Evolutionary conservation across 2,113 vertebrate genomes (phyloP).

Genomic region (Spermophilus dauricus): DNA sequence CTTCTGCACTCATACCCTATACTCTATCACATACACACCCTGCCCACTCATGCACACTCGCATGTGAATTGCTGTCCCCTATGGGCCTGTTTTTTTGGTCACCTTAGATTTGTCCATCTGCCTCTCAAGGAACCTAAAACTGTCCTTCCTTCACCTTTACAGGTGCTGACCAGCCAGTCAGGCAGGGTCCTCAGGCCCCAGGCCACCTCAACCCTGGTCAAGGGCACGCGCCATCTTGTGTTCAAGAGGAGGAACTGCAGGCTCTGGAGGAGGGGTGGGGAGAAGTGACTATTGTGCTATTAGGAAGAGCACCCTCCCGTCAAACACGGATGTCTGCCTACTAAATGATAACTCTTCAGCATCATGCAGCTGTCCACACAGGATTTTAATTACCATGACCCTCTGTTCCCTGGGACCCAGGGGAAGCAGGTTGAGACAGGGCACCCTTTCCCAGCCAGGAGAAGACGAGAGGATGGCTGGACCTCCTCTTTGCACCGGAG

Average conservation of each 20-base stretch:
- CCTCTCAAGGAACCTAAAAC: neutral
- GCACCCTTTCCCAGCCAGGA: neutral
- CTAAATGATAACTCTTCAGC: rapidly evolving
- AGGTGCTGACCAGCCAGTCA: rapidly evolving
- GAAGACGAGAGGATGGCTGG: neutral
- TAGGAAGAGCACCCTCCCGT: neutral
- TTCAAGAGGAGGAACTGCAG: neutral
- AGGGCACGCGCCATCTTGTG: neutral
- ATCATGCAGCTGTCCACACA: neutral
- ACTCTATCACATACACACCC: neutral
- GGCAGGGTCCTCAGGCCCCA: neutral
- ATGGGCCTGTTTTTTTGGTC: neutral
- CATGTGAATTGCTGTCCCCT: neutral
- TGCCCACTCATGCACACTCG: neutral
- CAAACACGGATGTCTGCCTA: rapidly evolving
- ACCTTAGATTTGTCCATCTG: neutral
- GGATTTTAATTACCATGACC: neutral
- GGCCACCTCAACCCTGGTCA: neutral
- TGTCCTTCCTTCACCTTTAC: neutral
- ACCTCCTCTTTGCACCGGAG: neutral
- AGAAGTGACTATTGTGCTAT: neutral
- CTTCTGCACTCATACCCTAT: neutral
- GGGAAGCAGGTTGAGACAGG: neutral
- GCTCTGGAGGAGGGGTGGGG: rapidly evolving
- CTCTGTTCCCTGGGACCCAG: neutral